Evolutionary conservation across 2,888 invertebrate species (phyloP), one percentile per base, ranked within the genome.

Genomic region (Gibbula magus): DNA sequence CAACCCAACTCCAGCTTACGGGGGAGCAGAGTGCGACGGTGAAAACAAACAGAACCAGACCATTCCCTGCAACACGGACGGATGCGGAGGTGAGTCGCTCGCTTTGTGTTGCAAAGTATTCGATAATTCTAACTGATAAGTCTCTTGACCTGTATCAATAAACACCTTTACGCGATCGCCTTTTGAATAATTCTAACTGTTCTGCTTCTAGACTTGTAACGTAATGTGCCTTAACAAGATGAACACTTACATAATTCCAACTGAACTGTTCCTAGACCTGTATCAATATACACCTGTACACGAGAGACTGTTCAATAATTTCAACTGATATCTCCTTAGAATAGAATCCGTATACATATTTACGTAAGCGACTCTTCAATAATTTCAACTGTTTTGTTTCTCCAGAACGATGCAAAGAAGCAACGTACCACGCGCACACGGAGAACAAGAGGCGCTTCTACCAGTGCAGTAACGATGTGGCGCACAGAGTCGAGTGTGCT

Each of bases 381-480:
- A 5, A 45, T 45, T 2, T 18, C 32, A 3, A 67, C 10, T 67
- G 29, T 10, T 20, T 1, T 32, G 29, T 54, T 25, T 20, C 45
- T 29, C 2, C 78, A 82, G 82, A 80, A 29, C 22, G 13, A 16
- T 82, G 82, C 61, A n/a, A 75, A 53, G 75, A 52, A 10, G 29
- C 22, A 16, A 79, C 74, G n/a, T 82, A 54, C 78, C 66, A 79
- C 76, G 39, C 67, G 29, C 53, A 79, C 67, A 10, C 39, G 25
- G 61, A 22, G n/a, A 82, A 75, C 61, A 45, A 29, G n/a, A 45
- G 61, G 52, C 78, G 78, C 35, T 82, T 79, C 76, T 82, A 80
- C 82, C 79, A 76, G 70, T 82, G 82, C 73, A 79, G 77, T 76
- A 82, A 82, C 35, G 80, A 70, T 13, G 80, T 82, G 29, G 82